Percentiles rank a stretch among this genome's conserved stretches.
phyloP scores from a whole-genome alignment of 1,140 invertebrate genomes.

The Drosophila melanogaster region Release_6_plus_ISO1_MT NT_033779.5:2007001-2007500 shows the following conservation, averaged over 20 bases:
- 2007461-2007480: conserved; percentile 10
- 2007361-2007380: conserved; percentile 53
- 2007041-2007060: conserved; percentile 62
- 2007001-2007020: conserved; percentile 61
- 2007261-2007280: conserved; percentile 37
- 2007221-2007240: conserved; percentile 43
- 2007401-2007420: conserved; percentile 74
- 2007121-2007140: conserved; percentile 62
- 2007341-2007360: conserved; percentile 66
- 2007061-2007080: neutral
- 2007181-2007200: conserved; percentile 55
- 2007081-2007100: conserved; percentile 4
- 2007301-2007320: conserved; percentile 72
- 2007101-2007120: conserved; percentile 13
- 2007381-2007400: conserved; percentile 44
- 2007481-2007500: conserved; percentile 18
- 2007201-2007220: conserved; percentile 37
- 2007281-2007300: conserved; percentile 46
- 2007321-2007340: conserved; percentile 55
- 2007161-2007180: conserved; percentile 45
- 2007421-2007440: conserved; percentile 46
- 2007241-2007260: conserved; percentile 17
- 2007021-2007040: conserved; percentile 64
- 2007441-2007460: conserved; percentile 28
- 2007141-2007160: conserved; percentile 56